A percentile compares a stretch with the other conserved stretches of the same genome.
These are phyloP conservation scores for Paratilapia polleni DNA, from an alignment of 2,113 vertebrate genomes.

Conservation along the genomic window DNA sequence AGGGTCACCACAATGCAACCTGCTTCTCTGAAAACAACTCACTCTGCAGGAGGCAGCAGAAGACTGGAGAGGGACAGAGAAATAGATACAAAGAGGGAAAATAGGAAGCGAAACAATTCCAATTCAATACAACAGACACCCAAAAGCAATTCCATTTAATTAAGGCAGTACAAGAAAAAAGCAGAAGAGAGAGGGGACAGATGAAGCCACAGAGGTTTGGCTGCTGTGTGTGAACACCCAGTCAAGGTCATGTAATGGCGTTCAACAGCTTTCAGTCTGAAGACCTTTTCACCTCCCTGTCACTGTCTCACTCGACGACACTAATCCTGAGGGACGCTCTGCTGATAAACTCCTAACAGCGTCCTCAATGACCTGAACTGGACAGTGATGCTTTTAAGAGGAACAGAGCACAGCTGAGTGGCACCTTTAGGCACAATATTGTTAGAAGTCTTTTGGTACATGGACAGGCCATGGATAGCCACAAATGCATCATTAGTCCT, in stretches of 20 bases:
- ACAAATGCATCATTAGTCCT: neutral
- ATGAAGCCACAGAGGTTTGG: neutral
- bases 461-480: no score
- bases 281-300: constrained; percentile 21
- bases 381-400: neutral
- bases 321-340: constrained; percentile 13
- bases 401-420: neutral
- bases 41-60: neutral
- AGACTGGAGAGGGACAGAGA: neutral
- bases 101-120: neutral
- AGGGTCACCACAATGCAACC: constrained; percentile 43
- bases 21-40: constrained; percentile 51
- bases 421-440: neutral
- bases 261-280: constrained; percentile 10
- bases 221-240: neutral
- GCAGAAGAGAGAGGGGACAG: neutral
- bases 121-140: constrained; percentile 7
- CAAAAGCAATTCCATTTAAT: constrained; percentile 22
- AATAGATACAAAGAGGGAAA: constrained; percentile 10
- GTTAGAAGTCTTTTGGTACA: neutral
- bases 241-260: constrained; percentile 29
- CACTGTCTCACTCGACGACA: neutral
- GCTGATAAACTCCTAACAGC: constrained; percentile 30
- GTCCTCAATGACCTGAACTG: constrained; percentile 21
- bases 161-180: neutral